Conservation (phyloP, 2,113 vertebrate species). For the Hippocampus abdominalis region DNA sequence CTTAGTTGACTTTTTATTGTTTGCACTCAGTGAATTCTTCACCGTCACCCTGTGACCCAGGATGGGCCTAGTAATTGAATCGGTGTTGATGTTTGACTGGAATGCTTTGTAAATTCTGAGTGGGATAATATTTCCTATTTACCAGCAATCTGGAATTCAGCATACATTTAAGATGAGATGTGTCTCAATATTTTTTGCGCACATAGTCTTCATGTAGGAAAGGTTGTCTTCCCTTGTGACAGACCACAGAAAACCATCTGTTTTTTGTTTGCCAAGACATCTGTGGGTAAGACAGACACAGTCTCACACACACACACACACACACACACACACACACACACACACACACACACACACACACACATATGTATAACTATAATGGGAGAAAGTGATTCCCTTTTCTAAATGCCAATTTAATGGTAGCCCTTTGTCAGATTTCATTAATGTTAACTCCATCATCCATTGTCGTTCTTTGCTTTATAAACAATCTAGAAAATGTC, state of each 20-base stretch:
- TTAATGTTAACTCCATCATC: slow-evolving; percentile 34
- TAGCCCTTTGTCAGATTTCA: slow-evolving; percentile 29
- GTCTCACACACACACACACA: slow-evolving; percentile 3
- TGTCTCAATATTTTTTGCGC: background rate
- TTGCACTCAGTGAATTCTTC: too few relatives aligned
- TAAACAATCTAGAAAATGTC: slow-evolving; percentile 38
- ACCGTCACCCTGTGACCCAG: too few relatives aligned
- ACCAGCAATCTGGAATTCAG: background rate
- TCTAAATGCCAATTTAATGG: slow-evolving; percentile 15
- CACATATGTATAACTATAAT: background rate
- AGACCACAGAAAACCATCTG: slow-evolving; percentile 10
- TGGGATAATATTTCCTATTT: too few relatives aligned
- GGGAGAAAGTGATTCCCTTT: background rate
- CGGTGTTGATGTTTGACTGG: too few relatives aligned
- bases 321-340: slow-evolving; percentile 8
- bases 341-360: background rate
- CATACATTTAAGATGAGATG: background rate
- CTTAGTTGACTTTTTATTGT: too few relatives aligned
- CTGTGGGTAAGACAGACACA: background rate
- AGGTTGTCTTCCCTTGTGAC: slow-evolving; percentile 11
- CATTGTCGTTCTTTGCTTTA: slow-evolving; percentile 3
- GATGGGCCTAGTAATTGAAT: too few relatives aligned
- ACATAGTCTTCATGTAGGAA: background rate
- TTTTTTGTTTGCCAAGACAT: slow-evolving; percentile 35
- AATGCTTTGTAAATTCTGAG: too few relatives aligned